Evolutionary conservation across 2,113 vertebrate genomes (phyloP).

Genomic region (Balaeniceps rex): DNA sequence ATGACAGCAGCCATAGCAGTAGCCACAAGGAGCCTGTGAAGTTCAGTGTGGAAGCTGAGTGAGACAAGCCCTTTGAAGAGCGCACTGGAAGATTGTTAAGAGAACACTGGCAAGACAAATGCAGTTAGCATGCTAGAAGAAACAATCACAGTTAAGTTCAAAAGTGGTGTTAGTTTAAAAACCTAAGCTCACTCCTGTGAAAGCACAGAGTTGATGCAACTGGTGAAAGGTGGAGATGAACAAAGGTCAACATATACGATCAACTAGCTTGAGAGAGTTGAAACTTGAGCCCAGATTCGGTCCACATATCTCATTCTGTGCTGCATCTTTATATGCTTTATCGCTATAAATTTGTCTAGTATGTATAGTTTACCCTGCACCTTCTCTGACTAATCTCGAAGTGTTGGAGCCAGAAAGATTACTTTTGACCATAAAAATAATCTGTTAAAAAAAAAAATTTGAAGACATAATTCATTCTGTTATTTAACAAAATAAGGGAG

Average conservation of each 20-base stretch:
- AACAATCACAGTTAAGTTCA: neutral
- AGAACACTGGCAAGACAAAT: neutral
- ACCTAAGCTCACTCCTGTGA: neutral
- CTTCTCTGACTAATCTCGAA: neutral
- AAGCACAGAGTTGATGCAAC: neutral
- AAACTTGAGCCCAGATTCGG: neutral
- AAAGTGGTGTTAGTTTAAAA: neutral
- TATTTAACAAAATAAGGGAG: neutral
- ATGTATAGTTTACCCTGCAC: neutral
- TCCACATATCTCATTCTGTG: neutral
- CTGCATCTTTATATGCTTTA: neutral
- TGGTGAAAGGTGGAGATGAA: neutral
- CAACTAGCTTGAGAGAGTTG: neutral
- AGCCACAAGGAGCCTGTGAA: neutral
- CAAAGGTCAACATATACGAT: neutral
- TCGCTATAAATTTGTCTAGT: neutral
- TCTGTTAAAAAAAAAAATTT: neutral
- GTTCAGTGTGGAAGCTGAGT: rapidly evolving
- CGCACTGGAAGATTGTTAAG: neutral
- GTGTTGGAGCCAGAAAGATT: neutral
- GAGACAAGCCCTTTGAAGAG: neutral
- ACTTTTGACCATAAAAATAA: neutral
- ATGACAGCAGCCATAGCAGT: neutral
- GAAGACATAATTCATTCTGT: neutral
- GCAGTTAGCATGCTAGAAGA: neutral